Evolutionary conservation across 2,888 invertebrate genomes (phyloP).

Genomic region (Nymphalis urticae): DNA sequence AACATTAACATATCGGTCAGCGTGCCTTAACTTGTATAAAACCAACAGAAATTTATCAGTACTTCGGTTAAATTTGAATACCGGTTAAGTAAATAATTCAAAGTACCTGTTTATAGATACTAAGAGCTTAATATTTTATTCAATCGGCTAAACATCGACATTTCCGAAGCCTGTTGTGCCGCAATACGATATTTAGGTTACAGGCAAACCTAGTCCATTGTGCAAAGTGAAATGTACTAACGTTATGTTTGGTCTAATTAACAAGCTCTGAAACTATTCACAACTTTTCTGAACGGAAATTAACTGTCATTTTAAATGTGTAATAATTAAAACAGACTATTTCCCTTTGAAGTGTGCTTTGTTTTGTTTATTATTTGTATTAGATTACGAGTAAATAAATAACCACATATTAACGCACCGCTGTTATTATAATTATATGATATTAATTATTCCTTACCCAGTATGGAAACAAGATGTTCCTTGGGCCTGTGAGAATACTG

Average conservation of each 20-base stretch:
- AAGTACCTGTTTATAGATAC: slow-evolving; percentile 24
- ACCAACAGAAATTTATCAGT: slow-evolving; percentile 8
- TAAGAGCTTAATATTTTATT: slow-evolving; percentile 54
- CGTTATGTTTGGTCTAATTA: slow-evolving; percentile 52
- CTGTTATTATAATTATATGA: too few species aligned
- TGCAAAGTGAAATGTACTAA: slow-evolving; percentile 75
- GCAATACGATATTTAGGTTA: slow-evolving; percentile 78
- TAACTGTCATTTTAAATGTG: not conserved
- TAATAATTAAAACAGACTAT: too few species aligned
- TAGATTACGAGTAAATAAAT: too few species aligned
- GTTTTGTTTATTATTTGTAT: too few species aligned
- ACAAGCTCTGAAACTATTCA: slow-evolving; percentile 32
- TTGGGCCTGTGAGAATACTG: too few species aligned
- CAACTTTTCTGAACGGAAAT: too few species aligned
- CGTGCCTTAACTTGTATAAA: not conserved
- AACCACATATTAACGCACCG: too few species aligned
- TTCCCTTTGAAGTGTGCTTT: too few species aligned
- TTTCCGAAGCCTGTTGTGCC: slow-evolving; percentile 60
- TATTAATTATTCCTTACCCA: too few species aligned
- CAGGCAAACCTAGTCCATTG: slow-evolving; percentile 75
- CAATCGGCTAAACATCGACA: slow-evolving; percentile 59
- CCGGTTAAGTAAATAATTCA: slow-evolving; percentile 31
- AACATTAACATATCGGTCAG: slow-evolving; percentile 6
- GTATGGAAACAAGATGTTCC: too few species aligned
- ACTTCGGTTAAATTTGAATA: slow-evolving; percentile 26